Evolutionary conservation across 2,113 vertebrate species (phyloP).

Genomic region (Porphyrio hochstetteri): DNA sequence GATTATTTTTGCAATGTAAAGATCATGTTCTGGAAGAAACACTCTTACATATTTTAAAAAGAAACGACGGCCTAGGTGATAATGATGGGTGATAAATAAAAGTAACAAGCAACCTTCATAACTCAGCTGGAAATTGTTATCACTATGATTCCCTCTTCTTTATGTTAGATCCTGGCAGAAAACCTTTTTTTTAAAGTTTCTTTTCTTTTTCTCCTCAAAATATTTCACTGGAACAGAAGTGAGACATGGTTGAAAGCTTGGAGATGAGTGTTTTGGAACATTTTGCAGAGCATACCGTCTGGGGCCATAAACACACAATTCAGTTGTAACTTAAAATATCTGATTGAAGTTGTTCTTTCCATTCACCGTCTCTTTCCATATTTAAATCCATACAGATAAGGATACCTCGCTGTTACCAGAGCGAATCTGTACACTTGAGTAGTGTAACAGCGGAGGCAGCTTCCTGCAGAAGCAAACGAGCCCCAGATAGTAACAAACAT

Average conservation of each 20-base stretch:
- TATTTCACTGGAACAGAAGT: neutral
- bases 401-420: neutral
- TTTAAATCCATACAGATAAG: conserved; percentile 38
- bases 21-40: neutral
- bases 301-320: neutral
- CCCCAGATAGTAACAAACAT: neutral
- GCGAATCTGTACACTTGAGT: conserved; percentile 15
- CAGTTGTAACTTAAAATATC: conserved; percentile 40
- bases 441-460: neutral
- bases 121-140: neutral
- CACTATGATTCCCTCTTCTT: neutral
- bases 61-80: neutral
- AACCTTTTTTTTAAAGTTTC: neutral
- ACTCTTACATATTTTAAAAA: neutral
- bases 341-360: conserved; percentile 46
- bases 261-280: conserved; percentile 29
- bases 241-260: conserved; percentile 6
- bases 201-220: neutral
- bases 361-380: conserved; percentile 8
- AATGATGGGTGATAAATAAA: neutral
- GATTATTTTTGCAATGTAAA: neutral
- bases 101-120: neutral
- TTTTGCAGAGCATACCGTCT: neutral
- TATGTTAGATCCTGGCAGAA: neutral
- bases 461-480: neutral